phyloP scores from a whole-genome alignment of 2,113 vertebrate species.

The Channa maculata region DNA sequence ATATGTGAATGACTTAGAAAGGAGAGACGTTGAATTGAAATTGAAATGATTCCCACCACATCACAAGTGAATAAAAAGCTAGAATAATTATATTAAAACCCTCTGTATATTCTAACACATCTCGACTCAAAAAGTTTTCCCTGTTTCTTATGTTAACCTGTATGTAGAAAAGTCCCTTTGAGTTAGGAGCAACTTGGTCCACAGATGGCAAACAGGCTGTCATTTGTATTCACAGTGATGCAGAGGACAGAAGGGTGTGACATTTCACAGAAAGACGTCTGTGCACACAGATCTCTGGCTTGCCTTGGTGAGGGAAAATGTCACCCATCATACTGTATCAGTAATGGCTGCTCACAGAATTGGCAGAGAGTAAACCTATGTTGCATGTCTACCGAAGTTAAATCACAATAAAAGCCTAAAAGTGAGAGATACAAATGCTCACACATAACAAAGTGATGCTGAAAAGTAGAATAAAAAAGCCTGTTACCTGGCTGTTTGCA shows the following conservation, averaged over 20 bases:
- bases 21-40: slow-evolving; percentile 24
- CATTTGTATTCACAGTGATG: slow-evolving; percentile 77
- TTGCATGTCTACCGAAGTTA: slow-evolving; percentile 33
- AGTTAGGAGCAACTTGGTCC: slow-evolving; percentile 45
- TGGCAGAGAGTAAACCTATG: slow-evolving; percentile 28
- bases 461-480: background rate
- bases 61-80: background rate
- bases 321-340: slow-evolving; percentile 47
- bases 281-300: slow-evolving; percentile 70
- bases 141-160: slow-evolving; percentile 24
- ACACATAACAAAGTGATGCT: background rate
- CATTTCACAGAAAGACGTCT: slow-evolving; percentile 80
- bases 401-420: background rate
- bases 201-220: slow-evolving; percentile 83
- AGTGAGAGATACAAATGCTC: background rate
- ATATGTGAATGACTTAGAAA: background rate
- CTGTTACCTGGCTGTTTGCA: background rate
- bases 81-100: too few relatives aligned
- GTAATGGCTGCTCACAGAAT: slow-evolving; percentile 16
- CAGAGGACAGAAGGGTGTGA: slow-evolving; percentile 78
- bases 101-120: too few relatives aligned
- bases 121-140: slow-evolving; percentile 3
- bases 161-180: slow-evolving; percentile 35
- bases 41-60: background rate
- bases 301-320: slow-evolving; percentile 35